These are phyloP conservation scores for Meleagris gallopavo DNA, from an alignment of 2,113 vertebrate genomes.

Conservation along the genomic window DNA sequence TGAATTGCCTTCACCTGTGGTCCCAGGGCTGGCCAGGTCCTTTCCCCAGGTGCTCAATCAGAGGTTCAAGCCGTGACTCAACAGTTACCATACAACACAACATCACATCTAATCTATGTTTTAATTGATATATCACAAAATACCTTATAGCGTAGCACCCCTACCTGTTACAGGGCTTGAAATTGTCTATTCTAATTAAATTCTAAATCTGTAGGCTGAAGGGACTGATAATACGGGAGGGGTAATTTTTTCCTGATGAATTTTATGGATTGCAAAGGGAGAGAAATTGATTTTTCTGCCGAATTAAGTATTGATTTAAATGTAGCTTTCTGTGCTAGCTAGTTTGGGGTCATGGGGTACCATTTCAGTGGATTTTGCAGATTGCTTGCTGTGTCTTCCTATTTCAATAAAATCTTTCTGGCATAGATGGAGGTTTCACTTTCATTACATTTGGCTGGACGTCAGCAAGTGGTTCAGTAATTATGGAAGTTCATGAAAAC, in stretches of 20 bases:
- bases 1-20: too few species aligned
- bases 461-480: slow-evolving; percentile 12
- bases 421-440: background rate
- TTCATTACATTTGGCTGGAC: slow-evolving; percentile 18
- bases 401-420: slow-evolving; percentile 7
- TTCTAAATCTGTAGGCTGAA: slow-evolving; percentile 31
- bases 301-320: slow-evolving; percentile 68
- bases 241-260: slow-evolving; percentile 55
- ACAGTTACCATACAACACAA: too few species aligned
- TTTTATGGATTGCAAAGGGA: slow-evolving; percentile 55
- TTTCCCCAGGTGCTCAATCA: too few species aligned
- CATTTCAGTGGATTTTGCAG: slow-evolving; percentile 51
- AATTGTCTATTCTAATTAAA: slow-evolving; percentile 51
- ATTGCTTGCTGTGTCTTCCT: slow-evolving; percentile 44
- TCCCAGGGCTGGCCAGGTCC: too few species aligned
- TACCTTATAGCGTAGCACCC: background rate
- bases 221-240: slow-evolving; percentile 22
- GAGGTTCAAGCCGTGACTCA: too few species aligned
- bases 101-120: background rate
- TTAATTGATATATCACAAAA: slow-evolving; percentile 28
- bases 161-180: slow-evolving; percentile 17
- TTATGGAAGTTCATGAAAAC: slow-evolving; percentile 8
- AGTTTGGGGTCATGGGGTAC: slow-evolving; percentile 29
- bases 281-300: slow-evolving; percentile 68
- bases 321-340: slow-evolving; percentile 32